Base-by-base conservation (phyloP, 1,140 invertebrate species). In the Cyclargus thomasi region DNA sequence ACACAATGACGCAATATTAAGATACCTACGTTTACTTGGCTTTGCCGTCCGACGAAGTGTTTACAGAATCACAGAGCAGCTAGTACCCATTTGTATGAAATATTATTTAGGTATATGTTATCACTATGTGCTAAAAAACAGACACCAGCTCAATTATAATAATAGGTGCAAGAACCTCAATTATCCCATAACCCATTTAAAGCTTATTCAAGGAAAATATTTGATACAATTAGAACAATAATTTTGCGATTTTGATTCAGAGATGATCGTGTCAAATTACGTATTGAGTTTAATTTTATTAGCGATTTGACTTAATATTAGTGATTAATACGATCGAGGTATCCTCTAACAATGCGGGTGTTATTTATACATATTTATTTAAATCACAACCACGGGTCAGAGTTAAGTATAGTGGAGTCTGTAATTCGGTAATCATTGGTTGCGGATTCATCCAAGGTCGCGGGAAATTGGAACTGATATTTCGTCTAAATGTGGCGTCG, bases 341-440 rank as follows among this genome's bases (percentile, higher is more conserved):
- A 73, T 74, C 80, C 57, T 14, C 55, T 83, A 79, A 86, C 86
- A 89, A 87, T 84, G 80, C 71, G 71, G 76, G 77, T 85, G 79
- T 83, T 85, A 86, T 89, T 89, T 85, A 80, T 79, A 88, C 82
- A 87, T 90, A 87, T 88, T 88, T 90, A 90, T 90, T 86, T 87
- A 86, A 88, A 90, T 87, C 81, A 80, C 62, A 78, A 79, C 62
- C 73, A 55, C 69, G 74, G 70, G 70, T 72, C 69, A 69, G 76
- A 74, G 72, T 71, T 90, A 90, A 90, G 82, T 90, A 90, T 90
- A 90, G 85, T 80, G 69, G 77, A 69, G 75, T 65, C 74, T 77
- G 85, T 90, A 87, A 90, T 90, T 90, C 83, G 85, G 85, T 90
- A 90, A 90, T 90, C 72, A 85, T 73, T 71, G 82, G 85, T 82